Evolutionary conservation across 2,797 vertebrate species (phyloP), one percentile per base, ranked within the genome.

Genomic region (Malacoctenus gilli): DNA sequence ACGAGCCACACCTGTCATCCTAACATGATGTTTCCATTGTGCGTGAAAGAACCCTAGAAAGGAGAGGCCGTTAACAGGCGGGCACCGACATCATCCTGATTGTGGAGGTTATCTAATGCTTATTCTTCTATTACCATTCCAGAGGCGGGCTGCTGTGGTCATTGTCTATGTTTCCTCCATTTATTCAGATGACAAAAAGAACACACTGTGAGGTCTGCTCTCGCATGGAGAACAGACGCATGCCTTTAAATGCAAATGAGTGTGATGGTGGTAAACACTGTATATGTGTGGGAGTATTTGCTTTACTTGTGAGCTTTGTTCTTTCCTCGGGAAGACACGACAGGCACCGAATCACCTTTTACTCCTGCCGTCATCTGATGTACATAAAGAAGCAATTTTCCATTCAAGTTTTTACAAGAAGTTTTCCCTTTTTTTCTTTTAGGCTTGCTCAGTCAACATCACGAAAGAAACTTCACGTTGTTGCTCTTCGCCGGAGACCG

Each of bases 81-180:
- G 64, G 6, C 20, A 18, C 20, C 34, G 60, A 61, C 32, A 56
- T 52, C 65, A 79, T 75, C 49, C 41, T 65, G 59, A 38, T 69
- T 69, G 50, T 59, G 31, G 55, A 58, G 68, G 64, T 59, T 63
- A 40, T 76, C 78, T 60, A 68, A 67, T 68, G 68, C 32, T 38
- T 78, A 79, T 71, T 75, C 65, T 66, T 38, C 20, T 42, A 72
- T 87, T 72, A 75, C 47, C 77, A 78, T 87, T 84, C 78, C 30
- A 44, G 36, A 58, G 62, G 37, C n/a, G 43, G 38, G 57, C 18
- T 56, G 30, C 52, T 70, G 41, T 20, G 43, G 68, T 41, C 52
- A 68, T 35, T 47, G 49, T 60, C 43, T 68, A 40, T 50, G 36
- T 77, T 28, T 19, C 41, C 52, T 50, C 38, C 43, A 72, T 68